phyloP scores from a whole-genome alignment of 2,797 vertebrate genomes.

The Pitangus sulphuratus region DNA sequence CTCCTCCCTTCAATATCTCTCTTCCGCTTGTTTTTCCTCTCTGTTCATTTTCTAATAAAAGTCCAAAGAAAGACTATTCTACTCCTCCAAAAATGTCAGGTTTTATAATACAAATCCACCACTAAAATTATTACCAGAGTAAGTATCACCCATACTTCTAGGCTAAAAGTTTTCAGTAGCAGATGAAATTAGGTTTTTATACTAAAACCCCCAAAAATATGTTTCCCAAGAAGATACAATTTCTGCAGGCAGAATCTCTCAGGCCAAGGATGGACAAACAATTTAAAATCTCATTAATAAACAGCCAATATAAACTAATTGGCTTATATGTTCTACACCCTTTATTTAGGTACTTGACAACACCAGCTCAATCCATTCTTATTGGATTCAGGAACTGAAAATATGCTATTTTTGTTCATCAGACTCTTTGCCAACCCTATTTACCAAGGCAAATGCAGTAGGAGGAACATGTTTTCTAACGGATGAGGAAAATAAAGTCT shows the following conservation, averaged over 20 bases:
- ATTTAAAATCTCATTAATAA: slow-evolving; percentile 46
- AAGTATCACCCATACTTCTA: neutral
- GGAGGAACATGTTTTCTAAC: slow-evolving; percentile 36
- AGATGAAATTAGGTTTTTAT: neutral
- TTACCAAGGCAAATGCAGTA: slow-evolving; percentile 2
- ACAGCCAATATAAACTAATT: slow-evolving; percentile 25
- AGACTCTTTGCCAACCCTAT: slow-evolving; percentile 4
- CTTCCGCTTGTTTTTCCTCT: neutral
- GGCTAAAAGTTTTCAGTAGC: neutral
- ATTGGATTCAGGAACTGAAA: slow-evolving; percentile 61
- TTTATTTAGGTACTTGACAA: slow-evolving; percentile 53
- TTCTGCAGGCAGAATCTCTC: neutral
- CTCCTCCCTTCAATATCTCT: neutral
- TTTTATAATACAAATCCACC: neutral
- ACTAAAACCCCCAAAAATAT: neutral
- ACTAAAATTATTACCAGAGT: neutral
- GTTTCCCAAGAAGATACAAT: neutral
- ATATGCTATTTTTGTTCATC: slow-evolving; percentile 13
- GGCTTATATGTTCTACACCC: slow-evolving; percentile 42
- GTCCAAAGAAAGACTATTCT: neutral
- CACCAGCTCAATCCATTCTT: slow-evolving; percentile 33
- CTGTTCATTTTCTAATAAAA: neutral
- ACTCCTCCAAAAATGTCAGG: neutral
- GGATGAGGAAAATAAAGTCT: slow-evolving; percentile 27
- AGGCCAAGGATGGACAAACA: neutral